phyloP scores from a whole-genome alignment of 2,113 vertebrate genomes.

The Balaeniceps rex region DNA sequence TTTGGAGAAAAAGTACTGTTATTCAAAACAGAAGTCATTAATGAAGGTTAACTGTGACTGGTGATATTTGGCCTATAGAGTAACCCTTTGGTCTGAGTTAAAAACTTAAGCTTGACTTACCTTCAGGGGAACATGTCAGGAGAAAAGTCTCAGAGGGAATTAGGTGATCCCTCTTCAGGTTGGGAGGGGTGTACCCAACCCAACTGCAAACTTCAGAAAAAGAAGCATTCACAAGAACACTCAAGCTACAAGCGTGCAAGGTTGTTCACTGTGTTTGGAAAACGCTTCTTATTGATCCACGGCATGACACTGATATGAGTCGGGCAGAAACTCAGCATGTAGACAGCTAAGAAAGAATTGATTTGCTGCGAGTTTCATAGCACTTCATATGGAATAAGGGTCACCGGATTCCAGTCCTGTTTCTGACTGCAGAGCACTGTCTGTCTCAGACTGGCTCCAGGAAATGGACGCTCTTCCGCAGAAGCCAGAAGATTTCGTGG shows the following conservation, averaged over 20 bases:
- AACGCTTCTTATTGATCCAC: background rate
- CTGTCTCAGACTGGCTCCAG: conserved; percentile 36
- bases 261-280: background rate
- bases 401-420: background rate
- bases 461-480: background rate
- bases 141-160: background rate
- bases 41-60: background rate
- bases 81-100: background rate
- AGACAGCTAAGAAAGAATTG: background rate
- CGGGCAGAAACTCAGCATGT: background rate
- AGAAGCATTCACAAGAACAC: background rate
- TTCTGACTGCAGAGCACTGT: conserved; percentile 5
- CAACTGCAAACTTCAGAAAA: background rate
- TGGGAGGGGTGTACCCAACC: background rate
- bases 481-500: conserved; percentile 5
- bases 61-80: background rate
- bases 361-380: background rate
- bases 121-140: rapidly evolving
- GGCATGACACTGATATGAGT: background rate
- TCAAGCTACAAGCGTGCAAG: background rate
- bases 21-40: background rate
- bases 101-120: background rate
- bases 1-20: background rate
- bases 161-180: background rate
- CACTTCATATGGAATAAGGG: background rate